phyloP scores from a whole-genome alignment of 2,113 vertebrate species.

The Stegastes partitus region DNA sequence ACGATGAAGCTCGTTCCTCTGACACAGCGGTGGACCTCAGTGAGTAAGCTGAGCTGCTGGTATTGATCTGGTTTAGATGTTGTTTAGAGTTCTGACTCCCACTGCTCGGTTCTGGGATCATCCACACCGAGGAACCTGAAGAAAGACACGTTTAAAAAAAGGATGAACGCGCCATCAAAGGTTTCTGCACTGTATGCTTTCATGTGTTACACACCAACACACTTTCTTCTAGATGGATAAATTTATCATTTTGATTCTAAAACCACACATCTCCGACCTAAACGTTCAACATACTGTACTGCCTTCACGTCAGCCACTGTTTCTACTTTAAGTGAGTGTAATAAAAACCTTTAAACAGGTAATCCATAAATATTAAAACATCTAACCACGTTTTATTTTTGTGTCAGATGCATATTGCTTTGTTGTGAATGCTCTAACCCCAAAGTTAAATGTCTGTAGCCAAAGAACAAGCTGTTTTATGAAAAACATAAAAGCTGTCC shows the following conservation, averaged over 20 bases:
- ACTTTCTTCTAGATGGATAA: too few relatives aligned
- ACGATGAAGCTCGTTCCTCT: constrained; percentile 70
- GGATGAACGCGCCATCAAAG: background rate
- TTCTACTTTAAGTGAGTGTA: too few relatives aligned
- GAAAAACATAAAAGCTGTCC: background rate
- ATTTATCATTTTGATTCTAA: too few relatives aligned
- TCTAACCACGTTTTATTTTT: too few relatives aligned
- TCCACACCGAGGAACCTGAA: constrained; percentile 76
- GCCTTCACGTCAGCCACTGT: too few relatives aligned
- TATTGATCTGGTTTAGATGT: constrained; percentile 52
- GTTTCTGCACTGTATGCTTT: background rate
- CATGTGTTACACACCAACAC: too few relatives aligned
- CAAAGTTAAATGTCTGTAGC: background rate
- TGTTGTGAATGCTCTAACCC: too few relatives aligned
- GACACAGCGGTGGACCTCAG: constrained; percentile 29
- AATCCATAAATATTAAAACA: too few relatives aligned
- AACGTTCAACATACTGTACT: too few relatives aligned
- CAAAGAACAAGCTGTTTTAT: background rate
- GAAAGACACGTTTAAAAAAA: constrained; percentile 10
- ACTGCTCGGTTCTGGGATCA: constrained; percentile 54
- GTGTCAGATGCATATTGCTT: too few relatives aligned
- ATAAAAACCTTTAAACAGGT: too few relatives aligned
- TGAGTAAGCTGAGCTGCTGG: constrained; percentile 34
- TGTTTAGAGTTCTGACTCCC: constrained; percentile 30
- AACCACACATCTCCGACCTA: too few relatives aligned